Evolutionary conservation across 2,888 invertebrate genomes (phyloP), one percentile per base, ranked within the genome.

Genomic region (Thymelicus acteon): DNA sequence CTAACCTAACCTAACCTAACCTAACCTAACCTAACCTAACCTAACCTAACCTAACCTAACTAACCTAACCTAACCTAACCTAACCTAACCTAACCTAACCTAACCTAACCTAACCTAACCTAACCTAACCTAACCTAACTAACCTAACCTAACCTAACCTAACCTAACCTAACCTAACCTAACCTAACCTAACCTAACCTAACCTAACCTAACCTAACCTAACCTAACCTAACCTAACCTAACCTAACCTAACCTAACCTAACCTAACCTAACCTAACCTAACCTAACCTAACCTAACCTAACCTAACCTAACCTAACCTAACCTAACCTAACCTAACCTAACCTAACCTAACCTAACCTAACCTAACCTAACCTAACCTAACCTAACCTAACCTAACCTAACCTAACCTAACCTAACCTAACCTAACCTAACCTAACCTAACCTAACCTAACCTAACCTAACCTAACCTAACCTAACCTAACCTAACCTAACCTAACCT

Each of bases 151-250:
- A n/a, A 67, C 72, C 67, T 67, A 63, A 67, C 63, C 72, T 57
- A 72, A 67, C 72, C 72, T 67, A 72, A 67, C 72, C 67, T 67
- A 63, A 67, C 63, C 72, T 57, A 60, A 64, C 58, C 70, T 60
- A 70, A 70, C 70, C 70, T 70, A 63, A 63, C 48, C 60, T 57
- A 57, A 48, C 60, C 48, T 57, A 67, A 58, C 67, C 48, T n/a
- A 19, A 58, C 58, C 58, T 58, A 58, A 58, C 58, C 58, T 67
- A 71, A 67, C 71, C 71, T 71, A 72, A 70, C 72, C 72, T 72
- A 72, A 72, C 72, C 72, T 70, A 72, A 70, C 72, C 72, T 71
- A 72, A 72, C 74, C 74, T 72, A 74, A 74, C 74, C 74, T 73
- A 73, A 73, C 72, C 72, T 72, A 72, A 72, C 72, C 72, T 72